Evolutionary conservation across 2,888 invertebrate species (phyloP), one percentile per base, ranked within the genome.

Genomic region (Idaea aversata): DNA sequence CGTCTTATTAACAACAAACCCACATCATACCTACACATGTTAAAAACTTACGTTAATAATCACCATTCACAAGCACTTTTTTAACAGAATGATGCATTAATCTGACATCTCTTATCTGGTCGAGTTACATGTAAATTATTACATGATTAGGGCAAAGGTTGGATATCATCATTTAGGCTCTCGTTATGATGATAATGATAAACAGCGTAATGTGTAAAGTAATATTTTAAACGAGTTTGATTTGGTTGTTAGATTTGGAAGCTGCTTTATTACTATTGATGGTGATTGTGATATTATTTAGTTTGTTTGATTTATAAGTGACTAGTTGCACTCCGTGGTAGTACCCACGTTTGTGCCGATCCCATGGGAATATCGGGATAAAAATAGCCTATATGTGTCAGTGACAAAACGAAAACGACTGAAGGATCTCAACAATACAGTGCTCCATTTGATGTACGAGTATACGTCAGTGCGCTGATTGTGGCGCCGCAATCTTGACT

Each of bases 111-210:
- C 62, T 61, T 62, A 64, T 62, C 64, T 15, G 59, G 62, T 64
- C 58, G 61, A 58, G 63, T 66, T 63, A 59, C 64, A 57, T 62
- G 64, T 64, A 67, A 67, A 64, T 64, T 67, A 67, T 64, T 59
- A 58, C 57, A 36, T 61, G 64, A 67, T 67, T 67, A 63, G 64
- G 64, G 7, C 62, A 62, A 58, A 67, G 64, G 64, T 64, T 38
- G 67, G 59, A 62, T 67, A 64, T 62, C 61, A 64, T 67, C 59
- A 59, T 59, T 59, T 34, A 59, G 34, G 34, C 59, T 25, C 34
- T 15, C 59, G 59, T 59, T 59, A 59, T 59, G 59, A 59, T 59
- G 25, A 25, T 59, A 59, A 59, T 59, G 59, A 59, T 59, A 59
- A 59, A 59, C 47, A 47, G 47, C 47, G 47, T 47, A 47, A 47